phyloP scores from a whole-genome alignment of 2,113 vertebrate species.

The Ageneiosus marmoratus region DNA sequence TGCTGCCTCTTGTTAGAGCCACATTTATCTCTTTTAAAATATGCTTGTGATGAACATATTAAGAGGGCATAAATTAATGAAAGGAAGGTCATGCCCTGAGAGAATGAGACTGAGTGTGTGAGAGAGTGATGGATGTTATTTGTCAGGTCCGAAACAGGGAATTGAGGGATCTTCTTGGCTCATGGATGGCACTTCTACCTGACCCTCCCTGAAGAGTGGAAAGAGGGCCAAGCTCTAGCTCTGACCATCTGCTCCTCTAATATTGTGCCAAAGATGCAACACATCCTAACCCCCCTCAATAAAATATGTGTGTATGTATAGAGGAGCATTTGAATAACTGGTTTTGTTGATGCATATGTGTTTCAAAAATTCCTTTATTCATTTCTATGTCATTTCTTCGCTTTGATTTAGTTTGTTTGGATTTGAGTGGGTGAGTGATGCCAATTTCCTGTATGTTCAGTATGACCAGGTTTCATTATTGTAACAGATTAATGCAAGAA shows the following conservation, averaged over 20 bases:
- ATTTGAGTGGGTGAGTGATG: not conserved
- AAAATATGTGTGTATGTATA: not conserved
- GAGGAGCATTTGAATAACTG: not conserved
- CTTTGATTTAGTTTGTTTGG: not conserved
- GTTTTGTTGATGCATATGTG: not conserved
- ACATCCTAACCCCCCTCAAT: slow-evolving; percentile 40
- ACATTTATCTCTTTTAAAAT: slow-evolving; percentile 27
- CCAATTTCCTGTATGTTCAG: not conserved
- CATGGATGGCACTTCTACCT: slow-evolving; percentile 38
- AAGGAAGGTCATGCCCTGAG: slow-evolving; percentile 21
- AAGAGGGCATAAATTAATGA: slow-evolving; percentile 31
- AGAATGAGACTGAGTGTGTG: not conserved
- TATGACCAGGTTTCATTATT: not conserved
- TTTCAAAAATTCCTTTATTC: not conserved
- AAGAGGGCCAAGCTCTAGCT: slow-evolving; percentile 57
- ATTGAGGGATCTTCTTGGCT: slow-evolving; percentile 43
- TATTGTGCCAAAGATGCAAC: slow-evolving; percentile 56
- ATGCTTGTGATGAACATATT: slow-evolving; percentile 45
- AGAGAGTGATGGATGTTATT: slow-evolving; percentile 37
- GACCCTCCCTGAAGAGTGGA: slow-evolving; percentile 49
- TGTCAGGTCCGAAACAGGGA: slow-evolving; percentile 38
- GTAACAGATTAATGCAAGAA: not conserved
- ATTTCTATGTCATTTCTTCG: not conserved
- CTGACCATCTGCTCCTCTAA: slow-evolving; percentile 67
- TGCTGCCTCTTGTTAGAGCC: slow-evolving; percentile 8